Conservation (phyloP, 2,797 vertebrate species). For the Urosaurus nigricauda region DNA sequence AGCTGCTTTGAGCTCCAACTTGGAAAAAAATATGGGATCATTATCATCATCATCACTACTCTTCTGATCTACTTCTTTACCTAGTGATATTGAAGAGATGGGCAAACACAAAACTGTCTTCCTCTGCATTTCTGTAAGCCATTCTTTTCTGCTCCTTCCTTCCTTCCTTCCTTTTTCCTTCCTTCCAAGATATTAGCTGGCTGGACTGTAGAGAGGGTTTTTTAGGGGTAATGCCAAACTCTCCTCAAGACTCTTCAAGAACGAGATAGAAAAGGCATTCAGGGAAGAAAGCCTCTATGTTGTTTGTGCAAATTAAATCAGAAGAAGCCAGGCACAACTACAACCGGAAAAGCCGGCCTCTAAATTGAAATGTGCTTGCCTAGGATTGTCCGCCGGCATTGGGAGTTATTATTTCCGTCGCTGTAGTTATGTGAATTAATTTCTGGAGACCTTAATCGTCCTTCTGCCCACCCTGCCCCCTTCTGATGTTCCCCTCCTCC, state of each 20-base stretch:
- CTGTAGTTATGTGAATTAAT: constrained; percentile 79
- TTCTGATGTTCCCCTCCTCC: constrained; percentile 49
- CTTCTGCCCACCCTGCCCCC: constrained; percentile 49
- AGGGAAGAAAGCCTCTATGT: constrained; percentile 57
- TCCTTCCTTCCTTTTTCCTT: too few species aligned
- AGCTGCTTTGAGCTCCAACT: too few species aligned
- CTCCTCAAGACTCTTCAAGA: background rate
- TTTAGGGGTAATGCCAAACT: constrained; percentile 10
- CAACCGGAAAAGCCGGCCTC: constrained; percentile 43
- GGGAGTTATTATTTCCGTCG: constrained; percentile 76
- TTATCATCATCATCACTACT: too few species aligned
- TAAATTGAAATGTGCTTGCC: constrained; percentile 75
- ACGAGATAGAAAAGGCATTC: constrained; percentile 41
- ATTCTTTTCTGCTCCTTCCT: background rate
- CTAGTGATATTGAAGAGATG: background rate
- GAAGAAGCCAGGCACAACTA: constrained; percentile 40
- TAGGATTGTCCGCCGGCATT: constrained; percentile 57
- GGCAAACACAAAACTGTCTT: background rate
- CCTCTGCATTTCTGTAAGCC: background rate
- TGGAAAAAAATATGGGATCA: too few species aligned
- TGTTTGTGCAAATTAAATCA: constrained; percentile 72
- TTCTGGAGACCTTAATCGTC: constrained; percentile 78
- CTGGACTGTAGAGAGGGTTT: background rate
- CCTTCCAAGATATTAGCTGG: background rate
- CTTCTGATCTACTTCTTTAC: background rate